Conservation (phyloP, 2,113 vertebrate genomes). For the Mustelus asterias region DNA sequence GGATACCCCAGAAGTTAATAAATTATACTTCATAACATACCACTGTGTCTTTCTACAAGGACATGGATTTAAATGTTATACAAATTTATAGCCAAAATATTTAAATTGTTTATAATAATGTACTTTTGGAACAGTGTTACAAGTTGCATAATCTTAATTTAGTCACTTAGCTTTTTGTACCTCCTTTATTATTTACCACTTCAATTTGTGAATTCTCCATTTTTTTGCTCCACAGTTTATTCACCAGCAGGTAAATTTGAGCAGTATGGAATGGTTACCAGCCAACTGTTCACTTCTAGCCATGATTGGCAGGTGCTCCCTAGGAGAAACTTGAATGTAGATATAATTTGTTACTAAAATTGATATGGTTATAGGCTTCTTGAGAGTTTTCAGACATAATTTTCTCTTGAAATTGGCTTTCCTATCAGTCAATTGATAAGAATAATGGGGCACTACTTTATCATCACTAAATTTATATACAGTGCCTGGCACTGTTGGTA, state of each 20-base stretch:
- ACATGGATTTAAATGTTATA: background rate
- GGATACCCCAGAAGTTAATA: background rate
- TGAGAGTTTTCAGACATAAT: background rate
- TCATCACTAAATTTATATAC: background rate
- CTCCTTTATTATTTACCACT: background rate
- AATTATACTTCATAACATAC: background rate
- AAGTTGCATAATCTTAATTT: background rate
- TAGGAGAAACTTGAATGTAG: background rate
- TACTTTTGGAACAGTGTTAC: background rate
- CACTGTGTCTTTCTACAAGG: background rate
- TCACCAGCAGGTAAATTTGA: conserved; percentile 1
- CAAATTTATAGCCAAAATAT: background rate
- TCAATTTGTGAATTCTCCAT: background rate
- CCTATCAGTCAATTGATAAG: background rate
- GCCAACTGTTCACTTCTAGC: background rate
- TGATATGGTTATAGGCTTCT: background rate
- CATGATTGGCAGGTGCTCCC: background rate
- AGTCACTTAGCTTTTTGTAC: background rate
- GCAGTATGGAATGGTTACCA: background rate
- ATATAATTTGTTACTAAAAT: background rate
- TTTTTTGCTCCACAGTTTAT: background rate
- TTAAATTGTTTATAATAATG: background rate
- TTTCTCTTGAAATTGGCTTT: background rate
- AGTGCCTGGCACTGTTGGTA: background rate
- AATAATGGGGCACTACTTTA: background rate